Conservation (phyloP, 1,140 invertebrate species). For the Drosophila ironensis region DNA sequence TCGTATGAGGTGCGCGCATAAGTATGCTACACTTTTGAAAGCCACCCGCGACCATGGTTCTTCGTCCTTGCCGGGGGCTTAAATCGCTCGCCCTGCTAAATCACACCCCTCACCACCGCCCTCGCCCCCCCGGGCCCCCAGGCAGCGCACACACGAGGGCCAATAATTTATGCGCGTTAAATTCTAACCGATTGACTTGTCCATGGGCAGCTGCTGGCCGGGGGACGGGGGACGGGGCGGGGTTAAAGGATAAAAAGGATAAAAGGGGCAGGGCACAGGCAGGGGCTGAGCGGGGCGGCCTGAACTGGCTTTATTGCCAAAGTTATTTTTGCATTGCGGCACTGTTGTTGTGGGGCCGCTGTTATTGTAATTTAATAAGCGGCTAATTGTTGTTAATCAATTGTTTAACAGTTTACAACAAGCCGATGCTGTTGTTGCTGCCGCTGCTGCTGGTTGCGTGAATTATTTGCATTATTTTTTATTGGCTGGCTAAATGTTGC, state of each 20-base stretch:
- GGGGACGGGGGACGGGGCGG: too few species aligned
- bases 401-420: conserved; percentile 78
- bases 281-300: background rate
- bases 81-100: conserved; percentile 42
- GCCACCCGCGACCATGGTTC: background rate
- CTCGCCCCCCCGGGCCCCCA: background rate
- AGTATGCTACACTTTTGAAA: conserved; percentile 45
- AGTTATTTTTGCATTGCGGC: conserved; percentile 24
- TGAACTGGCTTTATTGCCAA: conserved; percentile 57
- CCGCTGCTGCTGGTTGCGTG: conserved; percentile 18
- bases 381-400: conserved; percentile 81
- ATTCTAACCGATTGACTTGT: conserved; percentile 63
- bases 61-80: conserved; percentile 36
- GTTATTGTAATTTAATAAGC: conserved; percentile 80
- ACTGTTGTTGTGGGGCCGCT: conserved; percentile 30
- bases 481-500: conserved; percentile 33
- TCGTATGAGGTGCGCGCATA: conserved; percentile 45
- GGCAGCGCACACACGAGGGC: background rate
- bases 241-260: too few species aligned
- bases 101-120: background rate
- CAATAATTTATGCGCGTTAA: conserved; percentile 62
- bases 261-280: background rate
- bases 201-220: conserved; percentile 29
- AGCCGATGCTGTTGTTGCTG: conserved; percentile 43
- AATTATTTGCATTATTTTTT: conserved; percentile 75